Evolutionary conservation across 2,113 vertebrate genomes (phyloP), one percentile per base, ranked within the genome.

Genomic region (Lophius piscatorius): DNA sequence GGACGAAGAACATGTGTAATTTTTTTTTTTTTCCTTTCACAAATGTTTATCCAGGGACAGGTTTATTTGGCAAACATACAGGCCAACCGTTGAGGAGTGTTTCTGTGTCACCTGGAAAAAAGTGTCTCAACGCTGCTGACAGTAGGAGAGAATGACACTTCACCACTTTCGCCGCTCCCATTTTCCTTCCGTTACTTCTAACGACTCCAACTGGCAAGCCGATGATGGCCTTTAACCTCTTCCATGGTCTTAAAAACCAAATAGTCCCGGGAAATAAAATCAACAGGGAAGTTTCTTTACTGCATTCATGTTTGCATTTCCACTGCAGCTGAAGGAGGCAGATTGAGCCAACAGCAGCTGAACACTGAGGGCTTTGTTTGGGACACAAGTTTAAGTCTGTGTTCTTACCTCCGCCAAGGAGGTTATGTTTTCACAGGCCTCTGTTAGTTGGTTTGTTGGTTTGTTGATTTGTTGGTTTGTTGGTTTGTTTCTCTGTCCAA

Each of bases 1-100:
- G 35, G 26, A 57, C 8, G n/a, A n/a, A n/a, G 31, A 54, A 36
- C 69, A 41, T 14, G 35, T 64, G 75, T 52, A 56, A 23, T 52
- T 59, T 6, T 20, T 63, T 63, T 41, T 58, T 26, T 45, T 38
- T 59, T 38, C 26, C 18, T 39, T 70, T 31, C 16, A 52, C 47
- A 60, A 81, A 78, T 68, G 50, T 78, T 83, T 79, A 65, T 57
- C 20, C 40, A 51, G 50, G 26, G 58, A 71, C 55, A 38, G 58
- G 50, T 63, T 68, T 78, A 44, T 73, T 78, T 66, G 18, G 20
- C 49, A 61, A 74, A 74, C 62, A 50, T 2, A 7, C 4, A 7
- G 45, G 54, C 55, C 47, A 58, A 46, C 70, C 38, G 39, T 52
- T 39, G 38, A 56, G 20, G 21, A 57, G 54, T 47, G 65, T 49